phyloP scores from a whole-genome alignment of 2,113 vertebrate genomes.

The Microcebus ravelobensis region DNA sequence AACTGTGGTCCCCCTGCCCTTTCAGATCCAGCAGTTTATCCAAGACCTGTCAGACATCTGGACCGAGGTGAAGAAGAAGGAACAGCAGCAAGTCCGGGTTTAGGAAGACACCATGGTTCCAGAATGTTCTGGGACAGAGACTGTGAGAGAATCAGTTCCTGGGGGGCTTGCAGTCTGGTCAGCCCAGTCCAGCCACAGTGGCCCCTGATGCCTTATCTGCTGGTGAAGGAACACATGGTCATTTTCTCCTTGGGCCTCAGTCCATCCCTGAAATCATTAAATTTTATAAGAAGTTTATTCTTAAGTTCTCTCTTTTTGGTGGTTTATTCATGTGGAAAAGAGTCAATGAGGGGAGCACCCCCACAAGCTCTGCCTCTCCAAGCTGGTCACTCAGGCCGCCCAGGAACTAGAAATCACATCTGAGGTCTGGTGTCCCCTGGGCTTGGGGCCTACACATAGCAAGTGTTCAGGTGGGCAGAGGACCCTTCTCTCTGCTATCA shows the following conservation, averaged over 20 bases:
- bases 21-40: conserved; percentile 82
- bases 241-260: background rate
- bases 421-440: background rate
- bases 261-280: conserved; percentile 47
- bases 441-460: background rate
- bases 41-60: conserved; percentile 80
- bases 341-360: background rate
- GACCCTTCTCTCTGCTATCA: background rate
- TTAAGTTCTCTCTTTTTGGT: background rate
- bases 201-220: background rate
- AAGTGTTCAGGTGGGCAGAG: background rate
- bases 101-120: background rate
- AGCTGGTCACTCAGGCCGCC: background rate
- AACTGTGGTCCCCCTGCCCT: background rate
- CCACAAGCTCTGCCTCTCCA: background rate
- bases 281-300: conserved; percentile 22
- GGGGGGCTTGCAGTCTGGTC: background rate
- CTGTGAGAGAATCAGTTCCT: background rate
- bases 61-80: conserved; percentile 70
- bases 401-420: background rate
- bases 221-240: background rate
- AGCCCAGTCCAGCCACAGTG: background rate
- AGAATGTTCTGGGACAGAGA: background rate
- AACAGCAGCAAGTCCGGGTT: conserved; percentile 28
- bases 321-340: background rate